Percentiles rank a stretch among this genome's conserved stretches.
phyloP scores from a whole-genome alignment of 2,797 vertebrate species.

The Thalassophryne amazonica region DNA sequence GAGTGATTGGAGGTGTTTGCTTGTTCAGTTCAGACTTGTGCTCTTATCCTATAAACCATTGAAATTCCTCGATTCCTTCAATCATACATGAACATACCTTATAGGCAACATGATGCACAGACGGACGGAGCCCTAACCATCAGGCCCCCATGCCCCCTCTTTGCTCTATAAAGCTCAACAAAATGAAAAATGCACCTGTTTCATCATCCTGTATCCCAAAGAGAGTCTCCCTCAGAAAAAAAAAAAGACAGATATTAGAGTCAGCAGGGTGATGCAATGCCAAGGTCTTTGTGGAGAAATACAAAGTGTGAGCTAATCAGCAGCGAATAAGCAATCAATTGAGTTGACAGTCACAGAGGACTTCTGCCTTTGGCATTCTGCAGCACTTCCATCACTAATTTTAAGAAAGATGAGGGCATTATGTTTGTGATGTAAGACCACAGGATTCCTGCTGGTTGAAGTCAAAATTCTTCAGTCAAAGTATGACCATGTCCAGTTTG shows the following conservation, averaged over 20 bases:
- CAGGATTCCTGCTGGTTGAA: conserved; percentile 6
- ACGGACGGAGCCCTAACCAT: no score
- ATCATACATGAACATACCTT: no score
- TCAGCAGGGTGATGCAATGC: conserved; percentile 11
- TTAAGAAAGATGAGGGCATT: conserved; percentile 1
- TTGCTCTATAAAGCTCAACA: no score
- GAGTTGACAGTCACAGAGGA: no score
- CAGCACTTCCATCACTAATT: conserved; percentile 14
- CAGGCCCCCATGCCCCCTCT: no score
- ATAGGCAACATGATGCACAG: no score
- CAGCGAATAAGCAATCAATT: conserved; percentile 39
- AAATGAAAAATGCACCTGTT: conserved; percentile 1
- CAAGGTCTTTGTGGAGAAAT: conserved; percentile 6
- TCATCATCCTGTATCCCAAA: not conserved
- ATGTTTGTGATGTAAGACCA: conserved; percentile 17
- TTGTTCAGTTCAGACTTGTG: no score
- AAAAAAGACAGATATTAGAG: conserved; percentile 13
- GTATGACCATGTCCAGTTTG: no score
- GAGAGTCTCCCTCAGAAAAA: not conserved
- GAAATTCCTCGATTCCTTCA: no score
- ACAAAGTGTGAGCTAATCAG: conserved; percentile 25
- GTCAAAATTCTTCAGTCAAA: conserved; percentile 11
- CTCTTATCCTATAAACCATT: no score
- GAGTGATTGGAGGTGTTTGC: no score
- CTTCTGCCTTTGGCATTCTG: conserved; percentile 3